Evolutionary conservation across 2,113 vertebrate species (phyloP).

Genomic region (Acinonyx jubatus): DNA sequence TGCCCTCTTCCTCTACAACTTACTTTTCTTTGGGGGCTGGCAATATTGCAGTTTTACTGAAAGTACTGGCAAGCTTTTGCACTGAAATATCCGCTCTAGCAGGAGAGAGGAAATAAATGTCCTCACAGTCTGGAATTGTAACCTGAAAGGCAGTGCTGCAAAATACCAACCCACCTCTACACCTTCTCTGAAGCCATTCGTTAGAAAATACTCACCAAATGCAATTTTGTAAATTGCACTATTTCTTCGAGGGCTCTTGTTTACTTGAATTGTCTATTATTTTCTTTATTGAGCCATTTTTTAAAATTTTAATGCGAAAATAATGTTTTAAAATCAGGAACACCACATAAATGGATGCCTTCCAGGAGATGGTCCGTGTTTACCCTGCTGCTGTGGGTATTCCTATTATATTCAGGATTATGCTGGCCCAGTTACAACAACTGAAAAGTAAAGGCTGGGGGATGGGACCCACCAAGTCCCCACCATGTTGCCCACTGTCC

Average conservation of each 20-base stretch:
- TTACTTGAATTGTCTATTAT: not conserved
- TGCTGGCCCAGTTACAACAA: not conserved
- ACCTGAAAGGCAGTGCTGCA: not conserved
- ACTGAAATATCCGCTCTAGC: not conserved
- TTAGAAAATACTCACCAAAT: not conserved
- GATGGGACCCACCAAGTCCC: too few relatives aligned
- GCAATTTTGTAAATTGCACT: not conserved
- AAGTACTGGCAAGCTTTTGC: not conserved
- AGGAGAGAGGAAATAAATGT: not conserved
- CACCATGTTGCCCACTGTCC: not conserved
- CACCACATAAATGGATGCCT: not conserved
- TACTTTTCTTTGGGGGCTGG: not conserved
- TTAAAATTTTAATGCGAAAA: not conserved
- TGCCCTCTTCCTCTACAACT: not conserved
- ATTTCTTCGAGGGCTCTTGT: not conserved
- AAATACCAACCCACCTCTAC: not conserved
- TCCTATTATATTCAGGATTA: not conserved
- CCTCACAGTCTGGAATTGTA: not conserved
- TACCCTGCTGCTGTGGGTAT: not conserved
- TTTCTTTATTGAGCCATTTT: conserved; percentile 12
- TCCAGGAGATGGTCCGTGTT: not conserved
- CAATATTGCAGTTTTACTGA: not conserved
- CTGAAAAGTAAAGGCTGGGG: not conserved
- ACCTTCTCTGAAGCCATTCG: not conserved
- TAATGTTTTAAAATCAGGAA: not conserved